A percentile compares a stretch with the other conserved stretches of the same genome.
These are phyloP conservation scores for Macquaria ambigua DNA, from an alignment of 2,113 vertebrate species.

Conservation along the genomic window DNA sequence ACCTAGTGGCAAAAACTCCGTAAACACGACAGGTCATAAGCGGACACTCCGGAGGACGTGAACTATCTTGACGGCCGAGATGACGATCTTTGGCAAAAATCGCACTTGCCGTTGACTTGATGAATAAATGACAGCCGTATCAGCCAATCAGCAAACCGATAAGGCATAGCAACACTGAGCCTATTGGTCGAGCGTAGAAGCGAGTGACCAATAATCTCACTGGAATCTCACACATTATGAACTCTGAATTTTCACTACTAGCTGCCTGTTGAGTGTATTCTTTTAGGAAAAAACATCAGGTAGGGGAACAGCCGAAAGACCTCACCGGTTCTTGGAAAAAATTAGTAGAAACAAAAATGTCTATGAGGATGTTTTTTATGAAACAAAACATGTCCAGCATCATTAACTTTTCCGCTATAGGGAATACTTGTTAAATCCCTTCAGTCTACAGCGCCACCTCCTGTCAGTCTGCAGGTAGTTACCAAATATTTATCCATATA, in stretches of 20 bases:
- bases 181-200: slow-evolving; percentile 71
- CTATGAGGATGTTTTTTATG: not conserved
- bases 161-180: slow-evolving; percentile 80
- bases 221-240: not conserved
- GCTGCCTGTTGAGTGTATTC: not conserved
- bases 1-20: not conserved
- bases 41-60: not conserved
- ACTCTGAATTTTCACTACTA: not conserved
- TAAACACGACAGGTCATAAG: not conserved
- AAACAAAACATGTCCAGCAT: not conserved
- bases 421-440: not conserved
- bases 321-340: not conserved
- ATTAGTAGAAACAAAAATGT: not conserved
- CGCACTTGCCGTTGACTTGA: slow-evolving; percentile 24
- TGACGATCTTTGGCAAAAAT: slow-evolving; percentile 55
- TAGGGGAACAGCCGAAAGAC: not conserved
- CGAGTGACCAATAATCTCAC: slow-evolving; percentile 43
- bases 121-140: slow-evolving; percentile 66
- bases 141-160: slow-evolving; percentile 73
- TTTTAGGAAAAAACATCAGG: not conserved
- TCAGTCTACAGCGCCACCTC: slow-evolving; percentile 50
- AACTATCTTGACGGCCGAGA: slow-evolving; percentile 25
- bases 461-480: slow-evolving; percentile 27
- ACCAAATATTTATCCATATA: not conserved
- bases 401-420: not conserved